Conservation (phyloP, 2,113 vertebrate genomes). For the Hippocampus mohnikei region DNA sequence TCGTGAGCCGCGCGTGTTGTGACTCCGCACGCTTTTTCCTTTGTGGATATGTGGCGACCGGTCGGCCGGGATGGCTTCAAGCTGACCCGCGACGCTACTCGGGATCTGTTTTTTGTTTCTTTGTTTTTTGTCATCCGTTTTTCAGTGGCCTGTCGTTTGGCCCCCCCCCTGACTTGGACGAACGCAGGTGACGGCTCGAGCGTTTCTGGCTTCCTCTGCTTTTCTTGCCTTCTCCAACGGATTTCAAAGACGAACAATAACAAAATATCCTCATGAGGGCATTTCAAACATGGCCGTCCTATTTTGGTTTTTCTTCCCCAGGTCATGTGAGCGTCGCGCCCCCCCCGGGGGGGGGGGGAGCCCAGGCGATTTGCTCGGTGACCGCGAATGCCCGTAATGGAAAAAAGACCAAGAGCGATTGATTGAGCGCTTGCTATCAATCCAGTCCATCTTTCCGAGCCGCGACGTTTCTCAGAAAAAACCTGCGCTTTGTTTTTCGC, state of each 20-base stretch:
- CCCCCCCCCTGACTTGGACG: too few relatives aligned
- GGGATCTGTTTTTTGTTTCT: neutral
- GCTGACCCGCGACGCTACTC: neutral
- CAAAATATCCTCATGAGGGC: neutral
- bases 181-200: neutral
- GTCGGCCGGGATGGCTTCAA: neutral
- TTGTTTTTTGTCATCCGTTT: too few relatives aligned
- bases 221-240: too few relatives aligned
- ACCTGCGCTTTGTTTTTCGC: neutral
- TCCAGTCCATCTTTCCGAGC: neutral
- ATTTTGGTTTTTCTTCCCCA: neutral
- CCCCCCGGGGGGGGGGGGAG: conserved; percentile 3
- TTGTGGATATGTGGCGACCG: neutral
- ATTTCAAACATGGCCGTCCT: neutral
- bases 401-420: neutral
- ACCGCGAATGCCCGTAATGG: neutral
- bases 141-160: too few relatives aligned
- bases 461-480: conserved; percentile 3
- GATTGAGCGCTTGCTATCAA: neutral
- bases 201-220: neutral
- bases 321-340: neutral
- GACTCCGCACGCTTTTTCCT: neutral
- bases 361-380: neutral
- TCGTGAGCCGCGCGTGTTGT: neutral
- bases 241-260: neutral